These are phyloP conservation scores for Manis crassicaudata DNA, from an alignment of 2,797 vertebrate genomes.

Conservation along the genomic window DNA sequence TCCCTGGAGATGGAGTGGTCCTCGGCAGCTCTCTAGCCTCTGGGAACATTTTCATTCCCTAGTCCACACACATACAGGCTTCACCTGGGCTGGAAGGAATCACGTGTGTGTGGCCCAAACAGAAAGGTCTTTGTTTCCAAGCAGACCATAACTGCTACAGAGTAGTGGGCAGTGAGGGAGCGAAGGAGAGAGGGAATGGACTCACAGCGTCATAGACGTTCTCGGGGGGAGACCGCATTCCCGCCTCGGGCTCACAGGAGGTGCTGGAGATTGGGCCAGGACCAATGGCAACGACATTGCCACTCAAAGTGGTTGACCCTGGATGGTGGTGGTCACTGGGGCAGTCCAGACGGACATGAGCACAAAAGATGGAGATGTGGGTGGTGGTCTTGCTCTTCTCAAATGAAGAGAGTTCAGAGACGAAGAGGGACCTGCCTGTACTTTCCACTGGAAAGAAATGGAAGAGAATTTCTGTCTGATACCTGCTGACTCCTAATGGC, in stretches of 20 bases:
- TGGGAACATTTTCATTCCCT: neutral
- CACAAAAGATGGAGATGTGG: neutral
- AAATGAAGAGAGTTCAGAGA: neutral
- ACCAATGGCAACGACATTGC: neutral
- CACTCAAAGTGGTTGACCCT: neutral
- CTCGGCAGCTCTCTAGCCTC: neutral
- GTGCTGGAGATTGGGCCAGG: rapidly evolving
- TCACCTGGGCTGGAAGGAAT: neutral
- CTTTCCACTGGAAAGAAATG: neutral
- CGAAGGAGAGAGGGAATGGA: neutral
- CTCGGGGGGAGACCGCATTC: neutral
- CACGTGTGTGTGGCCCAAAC: neutral
- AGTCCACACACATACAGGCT: rapidly evolving
- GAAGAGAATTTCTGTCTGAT: neutral
- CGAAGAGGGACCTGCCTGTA: neutral
- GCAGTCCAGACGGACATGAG: neutral
- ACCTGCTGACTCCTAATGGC: neutral
- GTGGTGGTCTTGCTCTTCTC: neutral
- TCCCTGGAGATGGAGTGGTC: too few relatives aligned
- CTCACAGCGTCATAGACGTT: neutral
- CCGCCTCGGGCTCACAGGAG: neutral
- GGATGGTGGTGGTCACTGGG: neutral
- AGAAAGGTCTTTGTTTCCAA: neutral
- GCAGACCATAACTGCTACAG: too few relatives aligned
- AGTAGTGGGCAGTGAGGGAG: neutral